Evolutionary conservation across 1,140 invertebrate genomes (phyloP).

Genomic region (Diploscapter pachys): DNA sequence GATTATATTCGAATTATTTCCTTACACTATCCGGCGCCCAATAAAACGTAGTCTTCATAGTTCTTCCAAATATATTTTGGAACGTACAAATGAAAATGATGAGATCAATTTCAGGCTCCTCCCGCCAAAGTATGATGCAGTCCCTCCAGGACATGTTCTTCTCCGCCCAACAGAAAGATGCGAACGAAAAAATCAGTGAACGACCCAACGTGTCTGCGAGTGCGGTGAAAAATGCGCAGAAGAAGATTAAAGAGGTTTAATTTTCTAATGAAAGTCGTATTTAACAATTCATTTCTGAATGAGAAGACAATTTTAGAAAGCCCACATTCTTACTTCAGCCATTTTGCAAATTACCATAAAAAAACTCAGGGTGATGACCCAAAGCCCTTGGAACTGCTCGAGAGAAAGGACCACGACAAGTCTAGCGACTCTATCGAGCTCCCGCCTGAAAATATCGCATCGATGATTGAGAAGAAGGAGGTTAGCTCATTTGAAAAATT

Average conservation of each 20-base stretch:
- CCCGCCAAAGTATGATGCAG: constrained; percentile 10
- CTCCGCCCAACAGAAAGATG: neutral
- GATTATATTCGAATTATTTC: neutral
- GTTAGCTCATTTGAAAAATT: too few species aligned
- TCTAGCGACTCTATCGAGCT: too few species aligned
- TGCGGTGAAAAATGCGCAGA: constrained; percentile 13
- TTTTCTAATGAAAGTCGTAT: neutral
- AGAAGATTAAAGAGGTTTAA: neutral
- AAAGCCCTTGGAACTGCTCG: too few species aligned
- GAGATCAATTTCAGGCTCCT: neutral
- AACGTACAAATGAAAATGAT: too few species aligned
- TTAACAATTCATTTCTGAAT: neutral
- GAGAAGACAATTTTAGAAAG: neutral
- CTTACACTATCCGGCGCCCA: neutral
- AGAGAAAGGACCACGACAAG: too few species aligned
- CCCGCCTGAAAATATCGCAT: too few species aligned
- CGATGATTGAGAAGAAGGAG: too few species aligned
- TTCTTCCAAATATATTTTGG: too few species aligned
- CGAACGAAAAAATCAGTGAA: neutral
- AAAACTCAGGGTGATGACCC: too few species aligned
- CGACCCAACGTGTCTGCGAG: constrained; percentile 1
- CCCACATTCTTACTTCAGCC: neutral
- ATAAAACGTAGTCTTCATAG: neutral
- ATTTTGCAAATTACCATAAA: too few species aligned
- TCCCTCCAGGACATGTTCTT: constrained; percentile 10